Conservation (phyloP, 2,797 vertebrate species). For the Arctocebus calabarensis region DNA sequence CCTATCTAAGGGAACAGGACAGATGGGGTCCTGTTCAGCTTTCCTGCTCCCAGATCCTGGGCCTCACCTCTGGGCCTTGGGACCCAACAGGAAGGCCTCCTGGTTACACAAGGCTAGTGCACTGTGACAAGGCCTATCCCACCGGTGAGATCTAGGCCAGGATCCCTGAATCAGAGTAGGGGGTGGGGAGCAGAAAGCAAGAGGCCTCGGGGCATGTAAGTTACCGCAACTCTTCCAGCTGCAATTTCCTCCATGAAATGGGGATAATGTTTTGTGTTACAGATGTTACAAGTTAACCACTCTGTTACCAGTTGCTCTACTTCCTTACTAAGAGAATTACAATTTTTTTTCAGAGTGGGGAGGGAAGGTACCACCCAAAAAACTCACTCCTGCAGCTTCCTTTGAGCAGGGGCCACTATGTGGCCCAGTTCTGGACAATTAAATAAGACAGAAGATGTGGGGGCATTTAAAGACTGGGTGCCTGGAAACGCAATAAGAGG, state of each 20-base stretch:
- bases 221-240: not conserved
- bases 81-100: conserved; percentile 85
- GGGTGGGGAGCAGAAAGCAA: not conserved
- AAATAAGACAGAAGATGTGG: not conserved
- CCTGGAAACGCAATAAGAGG: not conserved
- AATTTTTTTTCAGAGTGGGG: not conserved
- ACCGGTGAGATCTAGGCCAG: not conserved
- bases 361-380: not conserved
- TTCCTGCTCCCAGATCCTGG: conserved; percentile 80
- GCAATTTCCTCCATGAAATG: not conserved
- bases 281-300: not conserved
- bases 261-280: not conserved
- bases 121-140: conserved; percentile 39
- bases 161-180: not conserved
- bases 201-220: not conserved
- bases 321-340: not conserved
- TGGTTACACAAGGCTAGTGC: conserved; percentile 74
- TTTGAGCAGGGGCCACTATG: not conserved
- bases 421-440: not conserved
- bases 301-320: not conserved
- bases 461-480: not conserved
- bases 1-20: conserved; percentile 81
- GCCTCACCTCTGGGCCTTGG: conserved; percentile 81
- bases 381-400: not conserved
- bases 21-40: conserved; percentile 86